Base-by-base conservation (phyloP, 2,113 vertebrate species). In the Callipepla squamata region DNA sequence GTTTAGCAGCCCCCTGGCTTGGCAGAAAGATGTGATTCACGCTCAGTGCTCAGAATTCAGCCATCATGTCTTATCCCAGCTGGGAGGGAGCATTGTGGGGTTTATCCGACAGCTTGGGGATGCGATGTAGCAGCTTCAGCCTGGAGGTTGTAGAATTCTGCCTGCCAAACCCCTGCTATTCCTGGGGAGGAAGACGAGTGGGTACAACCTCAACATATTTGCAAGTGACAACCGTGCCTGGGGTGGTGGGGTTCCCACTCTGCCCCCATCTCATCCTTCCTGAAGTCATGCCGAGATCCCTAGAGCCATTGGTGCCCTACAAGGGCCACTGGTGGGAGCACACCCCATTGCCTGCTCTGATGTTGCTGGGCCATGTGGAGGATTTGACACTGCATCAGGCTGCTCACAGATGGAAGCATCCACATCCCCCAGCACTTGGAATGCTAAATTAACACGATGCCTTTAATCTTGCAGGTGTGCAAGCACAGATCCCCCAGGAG, bases 351-450 rank as follows among this genome's bases (percentile, higher is more conserved):
- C 51, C 48, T n/a, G 34, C 42, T 38, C 9, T 16, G 75, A 1
- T 65, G 62, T 30, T 40, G 63, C 74, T 53, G 51, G n/a, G 61
- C 0, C 1, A 3, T 25, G 28, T 3, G 30, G 25, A 51, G 30
- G 34, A 19, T 63, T 16, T 62, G 11, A 11, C 3, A 1, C 11
- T 4, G 26, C 0, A 0, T 32, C 22, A 30, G 77, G 30, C 66
- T 48, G 44, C 53, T 53, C 0, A 0, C 1, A n/a, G 48, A 9
- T 30, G 11, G 18, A 17, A 50, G n/a, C 13, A 30, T 16, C 76
- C 0, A 0, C 8, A 3, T 18, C 26, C 36, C 36, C 18, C n/a
- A n/a, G n/a, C 45, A 10, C 57, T 42, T 17, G 40, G 28, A 55
- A 30, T 73, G 72, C 48, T 72, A 48, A 87, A 81, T 80, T 80